Conservation (phyloP, 2,797 vertebrate species). For the Siniperca undulata region DNA sequence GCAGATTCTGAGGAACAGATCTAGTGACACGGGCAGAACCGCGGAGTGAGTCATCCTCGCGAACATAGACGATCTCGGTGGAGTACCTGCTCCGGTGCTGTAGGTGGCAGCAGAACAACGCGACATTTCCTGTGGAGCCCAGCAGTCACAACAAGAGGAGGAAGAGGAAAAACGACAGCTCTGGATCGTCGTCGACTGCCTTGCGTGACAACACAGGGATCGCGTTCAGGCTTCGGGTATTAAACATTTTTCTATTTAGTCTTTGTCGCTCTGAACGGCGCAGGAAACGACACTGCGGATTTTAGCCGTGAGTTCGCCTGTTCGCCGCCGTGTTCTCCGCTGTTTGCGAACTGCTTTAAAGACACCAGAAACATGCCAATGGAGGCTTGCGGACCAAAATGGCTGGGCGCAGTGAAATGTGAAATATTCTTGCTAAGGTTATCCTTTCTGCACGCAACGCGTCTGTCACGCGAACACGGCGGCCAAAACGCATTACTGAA, state of each 20-base stretch:
- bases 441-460: constrained; percentile 40
- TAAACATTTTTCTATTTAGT: constrained; percentile 44
- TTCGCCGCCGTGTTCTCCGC: constrained; percentile 20
- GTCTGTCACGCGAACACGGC: constrained; percentile 47
- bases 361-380: constrained; percentile 79
- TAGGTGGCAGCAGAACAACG: constrained; percentile 71
- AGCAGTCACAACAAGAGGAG: constrained; percentile 83
- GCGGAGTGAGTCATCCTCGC: neutral
- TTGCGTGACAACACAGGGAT: constrained; percentile 84
- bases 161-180: constrained; percentile 85
- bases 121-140: constrained; percentile 68
- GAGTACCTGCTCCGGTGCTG: constrained; percentile 66
- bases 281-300: neutral
- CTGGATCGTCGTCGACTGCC: constrained; percentile 82
- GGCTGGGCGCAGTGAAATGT: constrained; percentile 86
- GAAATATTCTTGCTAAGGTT: constrained; percentile 77
- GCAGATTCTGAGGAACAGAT: neutral
- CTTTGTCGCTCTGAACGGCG: neutral
- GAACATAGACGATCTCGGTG: neutral
- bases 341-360: constrained; percentile 55
- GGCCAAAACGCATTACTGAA: neutral
- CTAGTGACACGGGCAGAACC: too few species aligned
- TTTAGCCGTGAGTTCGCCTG: neutral
- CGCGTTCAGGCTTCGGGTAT: constrained; percentile 79
- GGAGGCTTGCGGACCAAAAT: constrained; percentile 84